These are phyloP conservation scores for Otis tarda DNA, from an alignment of 2,113 vertebrate species.

Conservation along the genomic window DNA sequence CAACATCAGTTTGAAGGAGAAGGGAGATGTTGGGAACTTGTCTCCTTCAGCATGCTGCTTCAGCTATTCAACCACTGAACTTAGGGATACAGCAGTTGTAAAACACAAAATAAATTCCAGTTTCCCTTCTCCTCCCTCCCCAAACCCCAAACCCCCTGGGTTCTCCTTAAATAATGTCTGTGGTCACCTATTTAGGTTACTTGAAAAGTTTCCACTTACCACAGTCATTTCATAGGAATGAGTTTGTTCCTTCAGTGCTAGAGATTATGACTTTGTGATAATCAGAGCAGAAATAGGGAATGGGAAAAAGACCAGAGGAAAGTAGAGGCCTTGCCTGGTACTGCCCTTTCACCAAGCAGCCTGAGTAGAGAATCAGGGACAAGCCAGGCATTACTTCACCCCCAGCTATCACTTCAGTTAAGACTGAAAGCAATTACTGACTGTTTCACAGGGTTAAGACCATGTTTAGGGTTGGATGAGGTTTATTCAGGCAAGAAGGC, in stretches of 20 bases:
- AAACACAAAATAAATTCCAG: slow-evolving; percentile 10
- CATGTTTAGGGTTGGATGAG: not conserved
- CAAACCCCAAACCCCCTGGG: not conserved
- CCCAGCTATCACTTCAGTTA: not conserved
- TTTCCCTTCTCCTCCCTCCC: not conserved
- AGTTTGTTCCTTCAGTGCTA: not conserved
- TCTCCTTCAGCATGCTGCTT: not conserved
- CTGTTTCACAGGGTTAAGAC: not conserved
- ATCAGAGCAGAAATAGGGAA: not conserved
- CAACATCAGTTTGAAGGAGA: not conserved
- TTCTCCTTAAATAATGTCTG: slow-evolving; percentile 35
- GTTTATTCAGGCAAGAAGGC: not conserved
- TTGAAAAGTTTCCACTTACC: slow-evolving; percentile 33
- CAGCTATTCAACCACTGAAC: not conserved
- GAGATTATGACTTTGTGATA: not conserved
- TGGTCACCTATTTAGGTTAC: slow-evolving; percentile 21
- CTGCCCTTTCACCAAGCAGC: not conserved
- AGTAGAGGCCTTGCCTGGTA: not conserved
- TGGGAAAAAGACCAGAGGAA: not conserved
- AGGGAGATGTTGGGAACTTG: not conserved
- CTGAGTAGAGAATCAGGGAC: not conserved
- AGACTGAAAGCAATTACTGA: not conserved
- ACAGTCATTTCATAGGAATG: not conserved
- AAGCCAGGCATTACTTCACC: not conserved
- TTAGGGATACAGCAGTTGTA: not conserved